A percentile compares a stretch with the other conserved stretches of the same genome.
Evolutionary conservation across 2,113 vertebrate genomes (phyloP).

Genomic region (Rhinoderma darwinii): DNA sequence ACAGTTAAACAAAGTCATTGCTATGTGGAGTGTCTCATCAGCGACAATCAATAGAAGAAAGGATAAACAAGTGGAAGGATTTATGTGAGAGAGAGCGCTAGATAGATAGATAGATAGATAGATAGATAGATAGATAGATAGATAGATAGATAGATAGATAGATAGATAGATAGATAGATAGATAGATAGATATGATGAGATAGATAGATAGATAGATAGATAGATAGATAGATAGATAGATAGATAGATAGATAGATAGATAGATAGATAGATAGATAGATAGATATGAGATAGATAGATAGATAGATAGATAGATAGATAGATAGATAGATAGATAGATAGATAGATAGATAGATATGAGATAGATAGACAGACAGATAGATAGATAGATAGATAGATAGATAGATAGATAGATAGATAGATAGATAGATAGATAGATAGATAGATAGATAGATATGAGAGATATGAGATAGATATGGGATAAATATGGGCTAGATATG

Average conservation of each 20-base stretch:
- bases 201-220: constrained; percentile 18
- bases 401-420: background rate
- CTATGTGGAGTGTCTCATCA: background rate
- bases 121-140: too few species aligned
- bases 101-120: too few species aligned
- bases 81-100: background rate
- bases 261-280: constrained; percentile 3
- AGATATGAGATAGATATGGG: too few species aligned
- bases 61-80: background rate
- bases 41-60: background rate
- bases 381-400: background rate
- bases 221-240: background rate
- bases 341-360: constrained; percentile 26
- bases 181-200: too few species aligned
- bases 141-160: too few species aligned
- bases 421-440: too few species aligned
- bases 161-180: too few species aligned
- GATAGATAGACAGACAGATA: constrained; percentile 5
- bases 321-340: constrained; percentile 30
- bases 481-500: too few species aligned
- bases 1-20: background rate
- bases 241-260: constrained; percentile 2
- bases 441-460: too few species aligned
- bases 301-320: constrained; percentile 31
- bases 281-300: constrained; percentile 10